Conservation (phyloP, 2,113 vertebrate species). For the Scomber japonicus region DNA sequence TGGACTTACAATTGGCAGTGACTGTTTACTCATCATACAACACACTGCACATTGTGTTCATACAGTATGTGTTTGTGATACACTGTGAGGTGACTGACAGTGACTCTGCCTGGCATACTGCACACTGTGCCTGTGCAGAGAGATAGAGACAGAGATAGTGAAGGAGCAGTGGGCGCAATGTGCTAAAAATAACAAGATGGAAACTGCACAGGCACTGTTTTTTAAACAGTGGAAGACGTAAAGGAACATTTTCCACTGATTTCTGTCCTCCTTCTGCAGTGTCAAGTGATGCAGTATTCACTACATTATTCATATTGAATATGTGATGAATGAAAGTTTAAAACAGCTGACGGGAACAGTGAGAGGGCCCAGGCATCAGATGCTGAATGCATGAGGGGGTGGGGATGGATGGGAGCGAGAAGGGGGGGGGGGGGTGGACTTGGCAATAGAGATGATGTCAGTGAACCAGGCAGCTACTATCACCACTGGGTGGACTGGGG, state of each 20-base stretch:
- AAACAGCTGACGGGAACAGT: slow-evolving; percentile 27
- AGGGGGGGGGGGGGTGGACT: not conserved
- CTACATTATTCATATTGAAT: not conserved
- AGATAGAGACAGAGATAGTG: not conserved
- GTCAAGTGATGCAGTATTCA: not conserved
- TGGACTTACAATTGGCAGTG: not conserved
- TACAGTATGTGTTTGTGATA: not conserved
- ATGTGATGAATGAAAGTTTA: not conserved
- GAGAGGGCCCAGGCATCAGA: slow-evolving; percentile 42
- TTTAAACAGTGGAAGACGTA: not conserved
- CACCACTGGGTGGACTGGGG: slow-evolving; percentile 61
- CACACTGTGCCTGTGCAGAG: not conserved
- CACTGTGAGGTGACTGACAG: slow-evolving; percentile 9
- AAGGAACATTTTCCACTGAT: not conserved
- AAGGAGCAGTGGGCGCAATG: not conserved
- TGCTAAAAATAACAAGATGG: slow-evolving; percentile 33
- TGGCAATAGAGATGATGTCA: slow-evolving; percentile 67
- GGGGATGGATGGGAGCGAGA: not conserved
- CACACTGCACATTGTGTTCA: slow-evolving; percentile 1
- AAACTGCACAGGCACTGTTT: not conserved
- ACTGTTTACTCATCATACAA: slow-evolving; percentile 9
- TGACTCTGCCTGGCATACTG: not conserved
- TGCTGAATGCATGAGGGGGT: slow-evolving; percentile 39
- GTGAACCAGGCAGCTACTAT: slow-evolving; percentile 65
- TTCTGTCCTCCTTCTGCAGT: not conserved